Base-by-base conservation (phyloP, 2,113 vertebrate species). In the Cyprinus carpio region DNA sequence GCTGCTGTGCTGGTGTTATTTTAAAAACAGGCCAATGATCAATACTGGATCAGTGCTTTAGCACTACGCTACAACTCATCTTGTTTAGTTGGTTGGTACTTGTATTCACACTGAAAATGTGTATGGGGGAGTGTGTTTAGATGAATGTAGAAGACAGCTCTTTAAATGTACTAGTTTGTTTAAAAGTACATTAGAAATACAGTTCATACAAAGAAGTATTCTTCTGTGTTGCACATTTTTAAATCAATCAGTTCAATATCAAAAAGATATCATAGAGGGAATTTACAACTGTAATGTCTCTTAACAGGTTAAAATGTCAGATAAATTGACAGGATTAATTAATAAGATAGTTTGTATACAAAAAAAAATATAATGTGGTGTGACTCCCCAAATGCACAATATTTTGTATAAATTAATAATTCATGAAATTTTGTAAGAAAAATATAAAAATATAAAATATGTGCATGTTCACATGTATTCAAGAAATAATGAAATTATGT, bases 1-100 rank as follows among this genome's bases (percentile, higher is more conserved):
- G 13, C 29, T 75, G 56, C 65, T 51, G 40, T 46, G 67, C 31
- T 60, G 51, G 71, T 75, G 80, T 82, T 78, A 85, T 13, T 74
- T 71, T 56, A 71, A 84, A 85, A 83, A 84, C 56, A 76, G 54
- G 76, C n/a, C 75, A 23, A 46, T 58, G 62, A 85, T 87, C 82
- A 76, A 84, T 87, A 83, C 49, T 20, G 15, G 2, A 75, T 78
- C 84, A 60, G 34, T 54, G 25, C 71, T 72, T 71, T n/a, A 20
- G 58, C 13, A 1, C 74, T 4, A 16, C 18, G 34, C 71, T 23
- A 13, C 16, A 74, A 43, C 37, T 6, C 51, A 29, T 82, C 81
- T 75, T 65, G 62, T 79, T 85, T 72, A 78, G 18, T 23, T 16
- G 40, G 40, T 40, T 51, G 37, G 49, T 29, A 80, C 65, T 65